A percentile compares a stretch with the other conserved stretches of the same genome.
Conservation (phyloP, 2,113 vertebrate species). For the Grallaria varia region DNA sequence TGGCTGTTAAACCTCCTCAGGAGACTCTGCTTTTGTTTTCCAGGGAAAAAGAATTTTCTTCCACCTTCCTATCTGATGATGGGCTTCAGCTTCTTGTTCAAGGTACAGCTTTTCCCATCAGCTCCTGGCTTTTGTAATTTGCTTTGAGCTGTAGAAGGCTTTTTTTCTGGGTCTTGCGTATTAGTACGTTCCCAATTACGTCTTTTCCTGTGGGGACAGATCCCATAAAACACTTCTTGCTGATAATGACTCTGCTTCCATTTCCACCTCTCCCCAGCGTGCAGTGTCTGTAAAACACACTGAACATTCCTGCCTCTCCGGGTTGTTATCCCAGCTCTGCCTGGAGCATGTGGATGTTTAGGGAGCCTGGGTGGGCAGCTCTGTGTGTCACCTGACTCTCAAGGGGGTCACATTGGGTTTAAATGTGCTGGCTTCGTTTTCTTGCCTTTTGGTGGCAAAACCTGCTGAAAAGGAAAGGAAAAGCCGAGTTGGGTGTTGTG, state of each 20-base stretch:
- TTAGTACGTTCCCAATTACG: background rate
- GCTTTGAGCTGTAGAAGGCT: background rate
- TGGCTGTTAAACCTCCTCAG: background rate
- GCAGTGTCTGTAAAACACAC: background rate
- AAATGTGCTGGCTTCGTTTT: background rate
- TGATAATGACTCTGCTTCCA: background rate
- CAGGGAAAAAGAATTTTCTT: slow-evolving; percentile 98
- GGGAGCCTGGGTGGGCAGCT: background rate
- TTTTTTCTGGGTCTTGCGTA: background rate
- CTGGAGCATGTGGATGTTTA: rapidly evolving
- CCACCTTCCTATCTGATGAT: slow-evolving; percentile 97
- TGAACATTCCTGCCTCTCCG: background rate
- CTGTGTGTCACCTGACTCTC: too few relatives aligned
- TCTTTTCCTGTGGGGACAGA: background rate
- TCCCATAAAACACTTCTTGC: background rate
- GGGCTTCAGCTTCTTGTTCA: slow-evolving; percentile 98
- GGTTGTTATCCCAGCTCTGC: background rate
- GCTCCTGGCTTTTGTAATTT: background rate
- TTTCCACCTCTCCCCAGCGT: background rate
- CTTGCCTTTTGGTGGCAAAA: background rate
- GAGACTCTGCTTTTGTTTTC: slow-evolving; percentile 21
- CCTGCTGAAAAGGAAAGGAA: background rate
- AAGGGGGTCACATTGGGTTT: background rate
- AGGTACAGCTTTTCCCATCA: slow-evolving; percentile 76
- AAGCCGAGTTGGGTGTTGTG: background rate